Evolutionary conservation across 1,140 invertebrate species (phyloP), one percentile per base, ranked within the genome.

Genomic region (Oryctes rhinoceros): DNA sequence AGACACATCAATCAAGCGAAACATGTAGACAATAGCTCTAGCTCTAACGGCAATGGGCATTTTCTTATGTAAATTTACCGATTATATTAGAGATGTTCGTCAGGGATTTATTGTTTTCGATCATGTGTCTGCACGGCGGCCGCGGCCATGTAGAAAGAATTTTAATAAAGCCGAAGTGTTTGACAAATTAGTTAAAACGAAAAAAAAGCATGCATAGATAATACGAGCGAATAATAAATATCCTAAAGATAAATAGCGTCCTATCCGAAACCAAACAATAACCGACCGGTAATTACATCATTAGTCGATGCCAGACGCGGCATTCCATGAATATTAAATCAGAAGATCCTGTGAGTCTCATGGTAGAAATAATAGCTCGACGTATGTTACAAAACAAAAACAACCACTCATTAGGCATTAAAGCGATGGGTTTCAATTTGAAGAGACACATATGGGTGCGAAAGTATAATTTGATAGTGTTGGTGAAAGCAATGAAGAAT

Each of bases 311-410:
- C 82, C 83, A 81, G 59, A 76, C 24, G 65, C 80, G 79, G 53
- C 80, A 82, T 84, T 84, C 81, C 80, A 84, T 84, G 83, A 84
- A 84, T 84, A 84, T 82, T 84, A 82, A 84, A 82, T 81, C 81
- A 81, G 77, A 48, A 18, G 67, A 59, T 37, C 15, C 75, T 47
- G 18, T 39, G 11, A 9, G n/a, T 37, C 11, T 0, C 18, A 76
- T 71, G 15, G 65, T 71, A 49, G 47, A 76, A 76, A 76, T 76
- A 76, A 76, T 76, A 76, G 75, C 11, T 4, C 48, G 75, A 74
- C 75, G 75, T 47, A 48, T n/a, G 39, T 71, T 71, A 71, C 65
- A 71, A 71, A 71, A 24, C 65, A 20, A 15, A 76, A 76, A 76
- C 75, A 39, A 39, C 39, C 20, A 24, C 39, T 76, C 20, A 24